phyloP scores from a whole-genome alignment of 2,888 invertebrate genomes.

The Volucella zonaria region DNA sequence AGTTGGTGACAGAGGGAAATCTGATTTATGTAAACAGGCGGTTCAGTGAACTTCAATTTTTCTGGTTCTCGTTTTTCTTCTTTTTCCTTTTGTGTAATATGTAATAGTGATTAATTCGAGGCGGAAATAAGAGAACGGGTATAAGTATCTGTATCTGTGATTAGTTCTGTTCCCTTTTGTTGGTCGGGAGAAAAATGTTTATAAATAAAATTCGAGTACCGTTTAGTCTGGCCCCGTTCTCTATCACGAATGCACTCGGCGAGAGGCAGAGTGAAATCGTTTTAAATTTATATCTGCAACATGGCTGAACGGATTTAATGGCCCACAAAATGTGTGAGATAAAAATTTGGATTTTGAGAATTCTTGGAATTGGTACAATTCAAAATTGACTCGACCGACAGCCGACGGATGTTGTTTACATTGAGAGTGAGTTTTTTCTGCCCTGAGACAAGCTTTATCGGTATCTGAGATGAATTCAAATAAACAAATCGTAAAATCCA shows the following conservation, averaged over 20 bases:
- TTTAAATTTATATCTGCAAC: not conserved
- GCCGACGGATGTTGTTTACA: slow-evolving; percentile 14
- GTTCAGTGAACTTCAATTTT: slow-evolving; percentile 30
- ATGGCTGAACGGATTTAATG: slow-evolving; percentile 12
- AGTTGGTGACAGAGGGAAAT: slow-evolving; percentile 30
- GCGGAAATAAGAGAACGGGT: not conserved
- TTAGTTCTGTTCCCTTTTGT: slow-evolving; percentile 1
- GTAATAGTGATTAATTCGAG: slow-evolving; percentile 42
- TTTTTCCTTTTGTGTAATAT: slow-evolving; percentile 2
- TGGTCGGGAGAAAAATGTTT: slow-evolving; percentile 6
- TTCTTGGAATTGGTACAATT: not conserved
- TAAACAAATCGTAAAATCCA: slow-evolving; percentile 34
- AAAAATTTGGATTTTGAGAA: slow-evolving; percentile 19
- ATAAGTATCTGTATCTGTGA: slow-evolving; percentile 1
- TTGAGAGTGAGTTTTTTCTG: not conserved
- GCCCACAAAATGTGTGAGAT: slow-evolving; percentile 1
- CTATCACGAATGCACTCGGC: not conserved
- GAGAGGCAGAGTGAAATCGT: slow-evolving; percentile 5
- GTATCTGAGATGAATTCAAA: slow-evolving; percentile 20
- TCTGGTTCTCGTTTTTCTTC: not conserved
- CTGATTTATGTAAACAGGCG: slow-evolving; percentile 23
- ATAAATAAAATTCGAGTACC: slow-evolving; percentile 11
- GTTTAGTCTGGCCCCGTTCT: not conserved
- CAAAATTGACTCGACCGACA: not conserved
- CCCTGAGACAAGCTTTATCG: slow-evolving; percentile 5